Conservation (phyloP, 1,140 invertebrate species). For the Helicoverpa armigera region DNA sequence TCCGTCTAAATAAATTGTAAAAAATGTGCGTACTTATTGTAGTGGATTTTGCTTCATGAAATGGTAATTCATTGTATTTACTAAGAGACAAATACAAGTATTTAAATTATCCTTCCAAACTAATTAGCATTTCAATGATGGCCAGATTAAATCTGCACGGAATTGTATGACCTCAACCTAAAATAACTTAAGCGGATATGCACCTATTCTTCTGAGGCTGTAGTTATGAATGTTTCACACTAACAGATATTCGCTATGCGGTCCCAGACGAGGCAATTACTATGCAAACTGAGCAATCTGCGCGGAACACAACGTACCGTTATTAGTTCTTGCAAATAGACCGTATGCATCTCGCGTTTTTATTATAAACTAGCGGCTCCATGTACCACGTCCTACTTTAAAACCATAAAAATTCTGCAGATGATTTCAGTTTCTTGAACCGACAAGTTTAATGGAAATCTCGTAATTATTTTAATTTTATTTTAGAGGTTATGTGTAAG, state of each 20-base stretch:
- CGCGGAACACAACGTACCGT: conserved; percentile 31
- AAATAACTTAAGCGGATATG: not conserved
- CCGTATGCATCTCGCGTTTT: conserved; percentile 43
- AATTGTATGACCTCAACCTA: not conserved
- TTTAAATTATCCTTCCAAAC: not conserved
- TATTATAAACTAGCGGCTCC: conserved; percentile 7
- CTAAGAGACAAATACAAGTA: too few species aligned
- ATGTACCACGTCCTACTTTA: conserved; percentile 34
- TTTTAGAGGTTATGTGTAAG: conserved; percentile 3
- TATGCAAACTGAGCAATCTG: conserved; percentile 46
- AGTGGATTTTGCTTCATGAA: too few species aligned
- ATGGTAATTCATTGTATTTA: too few species aligned
- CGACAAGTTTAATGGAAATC: conserved; percentile 25
- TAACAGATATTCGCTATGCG: conserved; percentile 23
- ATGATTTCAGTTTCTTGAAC: conserved; percentile 31
- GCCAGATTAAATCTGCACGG: too few species aligned
- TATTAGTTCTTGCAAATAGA: conserved; percentile 46
- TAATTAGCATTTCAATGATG: not conserved
- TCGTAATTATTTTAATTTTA: conserved; percentile 32
- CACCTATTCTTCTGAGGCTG: not conserved
- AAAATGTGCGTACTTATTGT: too few species aligned
- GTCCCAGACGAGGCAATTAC: conserved; percentile 30
- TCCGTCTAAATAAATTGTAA: not conserved
- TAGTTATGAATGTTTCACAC: conserved; percentile 32
- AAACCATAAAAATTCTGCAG: conserved; percentile 28